Conservation (phyloP, 2,797 vertebrate genomes). For the Selene dorsalis region DNA sequence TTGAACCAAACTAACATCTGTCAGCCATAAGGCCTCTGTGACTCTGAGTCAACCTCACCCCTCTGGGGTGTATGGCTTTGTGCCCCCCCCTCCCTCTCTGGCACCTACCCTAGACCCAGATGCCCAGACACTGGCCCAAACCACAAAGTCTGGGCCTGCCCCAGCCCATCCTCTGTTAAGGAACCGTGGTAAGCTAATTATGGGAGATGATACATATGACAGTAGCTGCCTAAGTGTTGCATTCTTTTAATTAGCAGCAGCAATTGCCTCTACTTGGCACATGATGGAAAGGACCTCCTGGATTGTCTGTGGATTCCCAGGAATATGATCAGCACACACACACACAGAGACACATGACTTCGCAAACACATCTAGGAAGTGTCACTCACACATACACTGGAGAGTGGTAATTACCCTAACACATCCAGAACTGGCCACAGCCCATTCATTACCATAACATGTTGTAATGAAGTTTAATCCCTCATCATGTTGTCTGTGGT, state of each 20-base stretch:
- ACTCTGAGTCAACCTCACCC: slow-evolving; percentile 73
- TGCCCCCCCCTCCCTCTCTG: slow-evolving; percentile 57
- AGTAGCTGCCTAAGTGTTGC: slow-evolving; percentile 57
- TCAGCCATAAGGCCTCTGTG: slow-evolving; percentile 74
- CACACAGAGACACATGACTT: slow-evolving; percentile 49
- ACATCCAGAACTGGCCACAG: slow-evolving; percentile 74
- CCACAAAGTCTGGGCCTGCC: slow-evolving; percentile 63
- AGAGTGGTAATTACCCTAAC: slow-evolving; percentile 75
- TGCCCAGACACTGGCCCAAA: slow-evolving; percentile 68
- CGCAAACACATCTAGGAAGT: slow-evolving; percentile 60
- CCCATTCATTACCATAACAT: slow-evolving; percentile 80
- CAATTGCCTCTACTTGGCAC: slow-evolving; percentile 59
- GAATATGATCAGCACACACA: slow-evolving; percentile 39
- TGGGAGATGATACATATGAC: slow-evolving; percentile 42
- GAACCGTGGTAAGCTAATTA: slow-evolving; percentile 51
- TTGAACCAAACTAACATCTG: slow-evolving; percentile 79
- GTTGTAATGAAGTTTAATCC: slow-evolving; percentile 81
- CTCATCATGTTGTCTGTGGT: slow-evolving; percentile 81
- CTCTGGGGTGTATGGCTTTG: slow-evolving; percentile 61
- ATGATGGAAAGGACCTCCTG: slow-evolving; percentile 26
- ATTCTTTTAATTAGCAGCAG: slow-evolving; percentile 76
- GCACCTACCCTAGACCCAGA: slow-evolving; percentile 59
- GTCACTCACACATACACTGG: slow-evolving; percentile 67
- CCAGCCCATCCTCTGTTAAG: slow-evolving; percentile 49
- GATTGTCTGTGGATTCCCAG: slow-evolving; percentile 20